Conservation (phyloP, 2,888 invertebrate species). For the Sclerodermus sp. region DNA sequence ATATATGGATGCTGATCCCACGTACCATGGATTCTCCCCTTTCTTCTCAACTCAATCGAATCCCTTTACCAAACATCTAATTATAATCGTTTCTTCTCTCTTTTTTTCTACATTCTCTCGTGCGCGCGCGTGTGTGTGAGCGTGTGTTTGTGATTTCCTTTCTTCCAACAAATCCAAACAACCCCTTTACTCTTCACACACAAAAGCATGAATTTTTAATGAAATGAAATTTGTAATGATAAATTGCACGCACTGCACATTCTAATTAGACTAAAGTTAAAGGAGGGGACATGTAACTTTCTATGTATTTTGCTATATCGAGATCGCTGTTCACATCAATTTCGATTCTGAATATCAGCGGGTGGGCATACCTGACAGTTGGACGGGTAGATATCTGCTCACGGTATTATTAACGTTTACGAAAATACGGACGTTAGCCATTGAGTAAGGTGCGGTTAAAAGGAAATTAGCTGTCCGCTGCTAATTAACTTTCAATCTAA, state of each 20-base stretch:
- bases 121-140: too few relatives aligned
- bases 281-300: too few relatives aligned
- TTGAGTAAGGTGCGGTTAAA: slow-evolving; percentile 22
- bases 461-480: slow-evolving; percentile 35
- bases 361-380: slow-evolving; percentile 36
- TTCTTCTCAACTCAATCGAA: slow-evolving; percentile 2
- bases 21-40: slow-evolving; percentile 9
- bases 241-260: too few relatives aligned
- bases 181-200: too few relatives aligned
- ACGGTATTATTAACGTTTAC: slow-evolving; percentile 38
- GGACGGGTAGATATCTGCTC: slow-evolving; percentile 30
- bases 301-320: slow-evolving; percentile 13
- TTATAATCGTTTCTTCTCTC: slow-evolving; percentile 9
- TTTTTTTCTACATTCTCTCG: slow-evolving; percentile 6
- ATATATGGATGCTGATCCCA: slow-evolving; percentile 2
- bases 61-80: slow-evolving; percentile 8
- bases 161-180: too few relatives aligned
- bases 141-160: too few relatives aligned
- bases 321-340: slow-evolving; percentile 28
- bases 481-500: slow-evolving; percentile 38
- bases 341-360: slow-evolving; percentile 31
- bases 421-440: slow-evolving; percentile 25
- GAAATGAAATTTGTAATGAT: too few relatives aligned
- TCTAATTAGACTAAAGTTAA: too few relatives aligned
- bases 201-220: too few relatives aligned